These are phyloP conservation scores for Rhopalosiphum nymphaeae DNA, from an alignment of 2,888 invertebrate species.

Conservation along the genomic window DNA sequence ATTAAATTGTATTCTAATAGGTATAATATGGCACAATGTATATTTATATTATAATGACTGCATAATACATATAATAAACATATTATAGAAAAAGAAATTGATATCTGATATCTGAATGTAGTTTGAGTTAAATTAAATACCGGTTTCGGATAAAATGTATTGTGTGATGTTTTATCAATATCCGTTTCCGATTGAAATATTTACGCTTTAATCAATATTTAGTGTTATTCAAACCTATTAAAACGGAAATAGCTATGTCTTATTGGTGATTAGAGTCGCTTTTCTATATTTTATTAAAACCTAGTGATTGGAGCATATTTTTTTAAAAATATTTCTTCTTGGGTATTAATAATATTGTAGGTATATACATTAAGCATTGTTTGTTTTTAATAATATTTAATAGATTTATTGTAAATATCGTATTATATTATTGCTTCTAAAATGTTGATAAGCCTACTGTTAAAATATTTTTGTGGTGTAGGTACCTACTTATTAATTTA, in stretches of 20 bases:
- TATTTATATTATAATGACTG: background rate
- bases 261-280: background rate
- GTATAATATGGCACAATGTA: background rate
- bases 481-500: background rate
- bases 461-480: background rate
- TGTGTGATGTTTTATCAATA: slow-evolving; percentile 30
- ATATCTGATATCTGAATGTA: background rate
- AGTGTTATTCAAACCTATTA: background rate
- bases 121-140: background rate
- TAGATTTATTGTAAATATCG: background rate
- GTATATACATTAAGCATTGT: background rate
- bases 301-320: background rate
- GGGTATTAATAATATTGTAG: background rate
- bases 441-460: background rate
- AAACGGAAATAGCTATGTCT: background rate
- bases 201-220: slow-evolving; percentile 24
- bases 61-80: background rate
- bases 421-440: background rate
- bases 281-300: background rate
- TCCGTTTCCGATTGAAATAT: slow-evolving; percentile 28
- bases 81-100: background rate
- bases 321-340: background rate
- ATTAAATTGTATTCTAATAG: background rate
- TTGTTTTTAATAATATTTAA: background rate
- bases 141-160: background rate